Percentiles rank a stretch among this genome's conserved stretches.
Conservation (phyloP, 2,113 vertebrate genomes). For the Austrofundulus limnaeus region DNA sequence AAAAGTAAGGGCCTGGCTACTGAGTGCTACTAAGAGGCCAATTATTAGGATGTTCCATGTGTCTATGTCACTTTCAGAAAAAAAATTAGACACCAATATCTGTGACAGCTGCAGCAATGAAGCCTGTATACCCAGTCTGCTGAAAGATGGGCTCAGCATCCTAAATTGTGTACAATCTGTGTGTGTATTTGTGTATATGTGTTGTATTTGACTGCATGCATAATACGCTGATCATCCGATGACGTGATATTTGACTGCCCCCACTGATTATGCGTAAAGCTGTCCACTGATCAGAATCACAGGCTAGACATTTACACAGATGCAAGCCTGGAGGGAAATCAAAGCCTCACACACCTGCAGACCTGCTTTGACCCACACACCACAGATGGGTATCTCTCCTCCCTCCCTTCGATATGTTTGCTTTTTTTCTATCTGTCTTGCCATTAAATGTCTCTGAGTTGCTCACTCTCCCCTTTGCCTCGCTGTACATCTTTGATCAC, state of each 20-base stretch:
- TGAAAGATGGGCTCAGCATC: constrained; percentile 15
- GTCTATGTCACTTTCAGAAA: not conserved
- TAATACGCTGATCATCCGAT: constrained; percentile 62
- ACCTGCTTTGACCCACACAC: constrained; percentile 62
- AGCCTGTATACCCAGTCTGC: constrained; percentile 8
- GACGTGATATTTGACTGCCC: constrained; percentile 57
- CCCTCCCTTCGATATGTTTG: constrained; percentile 6
- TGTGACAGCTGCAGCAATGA: constrained; percentile 27
- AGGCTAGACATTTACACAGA: constrained; percentile 47
- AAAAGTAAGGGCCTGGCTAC: constrained; percentile 20
- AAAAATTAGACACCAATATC: constrained; percentile 6
- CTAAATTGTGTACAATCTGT: constrained; percentile 29
- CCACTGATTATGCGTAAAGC: constrained; percentile 66
- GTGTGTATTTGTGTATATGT: constrained; percentile 11
- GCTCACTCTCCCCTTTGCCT: constrained; percentile 24
- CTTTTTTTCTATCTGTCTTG: constrained; percentile 21
- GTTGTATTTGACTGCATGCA: constrained; percentile 36
- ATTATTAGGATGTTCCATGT: constrained; percentile 6
- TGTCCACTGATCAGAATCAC: constrained; percentile 66
- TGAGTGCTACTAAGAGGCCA: constrained; percentile 1
- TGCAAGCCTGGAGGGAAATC: constrained; percentile 67
- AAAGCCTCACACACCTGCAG: constrained; percentile 72
- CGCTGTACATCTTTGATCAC: constrained; percentile 48
- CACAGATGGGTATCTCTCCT: constrained; percentile 69
- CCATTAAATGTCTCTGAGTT: constrained; percentile 6